Conservation (phyloP, 2,888 invertebrate species). For the Sipha maydis region DNA sequence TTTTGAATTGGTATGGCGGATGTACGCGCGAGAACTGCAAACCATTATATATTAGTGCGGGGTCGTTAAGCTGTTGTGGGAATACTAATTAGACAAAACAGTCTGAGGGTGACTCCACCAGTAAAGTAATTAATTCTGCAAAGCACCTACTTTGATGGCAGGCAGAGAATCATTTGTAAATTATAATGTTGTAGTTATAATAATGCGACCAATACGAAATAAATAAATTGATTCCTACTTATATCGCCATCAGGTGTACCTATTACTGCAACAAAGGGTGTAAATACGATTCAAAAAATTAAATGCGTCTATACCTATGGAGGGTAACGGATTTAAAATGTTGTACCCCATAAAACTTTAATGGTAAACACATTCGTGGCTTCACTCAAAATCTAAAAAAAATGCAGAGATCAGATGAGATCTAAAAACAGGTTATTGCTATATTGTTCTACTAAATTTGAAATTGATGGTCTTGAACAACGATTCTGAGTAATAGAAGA, state of each 20-base stretch:
- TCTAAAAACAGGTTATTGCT: too few species aligned
- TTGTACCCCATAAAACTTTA: too few species aligned
- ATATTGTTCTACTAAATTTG: too few species aligned
- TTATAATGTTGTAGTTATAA: constrained; percentile 4
- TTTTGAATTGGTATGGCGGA: background rate
- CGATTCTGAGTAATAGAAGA: too few species aligned
- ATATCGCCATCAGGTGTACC: background rate
- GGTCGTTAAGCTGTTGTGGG: constrained; percentile 43
- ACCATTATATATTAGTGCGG: background rate
- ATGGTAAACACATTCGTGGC: too few species aligned
- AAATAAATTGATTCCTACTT: too few species aligned
- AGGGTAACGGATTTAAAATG: too few species aligned
- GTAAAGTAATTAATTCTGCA: constrained; percentile 45
- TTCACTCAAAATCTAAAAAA: too few species aligned
- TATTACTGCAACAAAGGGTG: background rate
- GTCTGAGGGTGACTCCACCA: background rate
- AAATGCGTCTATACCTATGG: too few species aligned
- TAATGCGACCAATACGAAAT: background rate
- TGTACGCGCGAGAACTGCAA: background rate
- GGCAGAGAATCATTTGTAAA: constrained; percentile 9
- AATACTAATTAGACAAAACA: constrained; percentile 48
- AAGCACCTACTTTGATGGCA: constrained; percentile 8
- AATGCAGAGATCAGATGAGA: too few species aligned
- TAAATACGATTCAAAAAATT: too few species aligned
- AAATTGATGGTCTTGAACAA: too few species aligned